Conservation (phyloP, 2,797 vertebrate species). For the Lutjanus campechanus region DNA sequence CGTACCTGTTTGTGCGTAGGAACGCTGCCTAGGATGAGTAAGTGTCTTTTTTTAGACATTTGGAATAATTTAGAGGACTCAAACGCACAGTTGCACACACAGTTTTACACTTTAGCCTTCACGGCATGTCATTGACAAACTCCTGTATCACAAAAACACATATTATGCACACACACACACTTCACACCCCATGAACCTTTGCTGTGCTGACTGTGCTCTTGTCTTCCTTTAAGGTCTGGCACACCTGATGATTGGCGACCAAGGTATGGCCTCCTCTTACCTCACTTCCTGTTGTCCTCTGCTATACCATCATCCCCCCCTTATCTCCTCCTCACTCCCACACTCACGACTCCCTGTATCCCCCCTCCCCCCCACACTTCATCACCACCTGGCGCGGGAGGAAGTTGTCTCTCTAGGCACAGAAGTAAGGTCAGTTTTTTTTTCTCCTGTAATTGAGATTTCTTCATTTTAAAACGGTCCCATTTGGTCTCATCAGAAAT, state of each 20-base stretch:
- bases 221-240: conserved; percentile 99
- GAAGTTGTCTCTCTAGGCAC: conserved; percentile 85
- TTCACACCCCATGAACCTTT: conserved; percentile 92
- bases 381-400: conserved; percentile 82
- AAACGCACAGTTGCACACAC: conserved; percentile 20
- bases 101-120: conserved; percentile 35
- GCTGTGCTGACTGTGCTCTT: conserved; percentile 99
- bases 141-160: conserved; percentile 52
- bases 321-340: conserved; percentile 72
- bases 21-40: conserved; percentile 71
- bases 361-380: conserved; percentile 86
- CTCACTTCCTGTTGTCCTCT: conserved; percentile 92
- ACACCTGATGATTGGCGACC: conserved; percentile 99
- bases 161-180: conserved; percentile 22
- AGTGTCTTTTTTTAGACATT: conserved; percentile 54
- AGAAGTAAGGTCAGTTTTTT: conserved; percentile 84
- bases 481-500: conserved; percentile 43
- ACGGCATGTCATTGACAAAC: conserved; percentile 58
- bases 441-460: conserved; percentile 65
- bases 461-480: conserved; percentile 46
- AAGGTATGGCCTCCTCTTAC: conserved; percentile 94
- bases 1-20: conserved; percentile 69
- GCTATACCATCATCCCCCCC: conserved; percentile 83
- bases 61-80: conserved; percentile 51
- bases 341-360: conserved; percentile 79